Conservation (phyloP, 2,797 vertebrate species). For the Buphagus erythrorhynchus region DNA sequence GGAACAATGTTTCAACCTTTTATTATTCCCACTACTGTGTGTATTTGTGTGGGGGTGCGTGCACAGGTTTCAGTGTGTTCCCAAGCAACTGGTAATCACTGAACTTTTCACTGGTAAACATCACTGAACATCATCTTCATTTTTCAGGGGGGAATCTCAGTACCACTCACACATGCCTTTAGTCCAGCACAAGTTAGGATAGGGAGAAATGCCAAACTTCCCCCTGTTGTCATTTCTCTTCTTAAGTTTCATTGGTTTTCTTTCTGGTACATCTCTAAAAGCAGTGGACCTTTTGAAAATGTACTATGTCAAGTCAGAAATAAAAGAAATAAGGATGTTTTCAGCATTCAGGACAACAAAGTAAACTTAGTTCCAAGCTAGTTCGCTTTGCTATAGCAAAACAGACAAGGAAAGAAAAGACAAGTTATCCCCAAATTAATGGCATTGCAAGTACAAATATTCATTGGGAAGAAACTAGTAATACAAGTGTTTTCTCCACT, state of each 20-base stretch:
- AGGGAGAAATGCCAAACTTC: background rate
- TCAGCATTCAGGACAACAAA: background rate
- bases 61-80: background rate
- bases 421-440: background rate
- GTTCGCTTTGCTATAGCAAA: background rate
- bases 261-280: background rate
- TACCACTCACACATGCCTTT: background rate
- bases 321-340: background rate
- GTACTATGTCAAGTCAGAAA: background rate
- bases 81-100: background rate
- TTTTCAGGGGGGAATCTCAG: background rate
- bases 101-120: background rate
- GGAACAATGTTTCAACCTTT: background rate
- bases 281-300: background rate
- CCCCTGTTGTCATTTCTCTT: background rate
- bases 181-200: background rate
- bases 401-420: background rate
- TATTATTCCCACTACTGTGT: background rate
- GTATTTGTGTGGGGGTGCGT: background rate
- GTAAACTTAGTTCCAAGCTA: background rate
- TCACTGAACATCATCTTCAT: background rate
- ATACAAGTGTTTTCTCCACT: background rate
- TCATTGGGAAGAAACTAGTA: background rate
- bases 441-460: background rate
- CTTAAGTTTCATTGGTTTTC: fast-evolving